These are phyloP conservation scores for Cryptophagus acutangulus DNA, from an alignment of 2,888 invertebrate genomes.

Conservation along the genomic window DNA sequence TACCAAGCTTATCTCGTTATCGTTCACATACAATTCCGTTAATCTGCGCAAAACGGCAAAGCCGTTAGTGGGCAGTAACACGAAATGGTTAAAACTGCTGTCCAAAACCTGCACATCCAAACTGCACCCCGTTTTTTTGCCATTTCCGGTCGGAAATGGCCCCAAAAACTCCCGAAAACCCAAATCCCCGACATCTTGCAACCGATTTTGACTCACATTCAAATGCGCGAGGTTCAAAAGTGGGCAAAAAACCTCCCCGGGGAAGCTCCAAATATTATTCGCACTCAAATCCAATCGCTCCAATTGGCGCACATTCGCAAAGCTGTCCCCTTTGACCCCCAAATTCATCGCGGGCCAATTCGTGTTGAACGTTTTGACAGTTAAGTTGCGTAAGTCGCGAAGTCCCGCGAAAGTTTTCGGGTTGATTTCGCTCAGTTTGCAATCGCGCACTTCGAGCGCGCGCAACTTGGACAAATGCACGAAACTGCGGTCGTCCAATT, in stretches of 20 bases:
- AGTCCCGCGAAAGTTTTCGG: constrained; percentile 74
- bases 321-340: constrained; percentile 75
- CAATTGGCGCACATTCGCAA: constrained; percentile 69
- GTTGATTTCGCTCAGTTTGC: constrained; percentile 81
- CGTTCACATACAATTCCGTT: constrained; percentile 74
- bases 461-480: constrained; percentile 74
- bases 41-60: constrained; percentile 76
- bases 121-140: constrained; percentile 56
- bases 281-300: constrained; percentile 80
- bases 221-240: constrained; percentile 72
- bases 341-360: constrained; percentile 81
- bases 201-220: constrained; percentile 81
- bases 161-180: constrained; percentile 71
- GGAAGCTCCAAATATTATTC: constrained; percentile 87
- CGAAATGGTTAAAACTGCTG: constrained; percentile 79
- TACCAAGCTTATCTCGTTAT: constrained; percentile 85
- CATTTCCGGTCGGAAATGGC: constrained; percentile 48
- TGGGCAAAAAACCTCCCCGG: constrained; percentile 79
- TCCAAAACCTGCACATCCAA: constrained; percentile 79
- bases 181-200: constrained; percentile 83
- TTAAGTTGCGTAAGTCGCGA: constrained; percentile 75
- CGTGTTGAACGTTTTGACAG: constrained; percentile 78
- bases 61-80: constrained; percentile 74
- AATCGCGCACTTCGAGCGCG: constrained; percentile 77
- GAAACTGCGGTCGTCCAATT: constrained; percentile 71